A percentile compares a stretch with the other conserved stretches of the same genome.
phyloP scores from a whole-genome alignment of 2,888 invertebrate species.

The Gnatocerus cornutus region DNA sequence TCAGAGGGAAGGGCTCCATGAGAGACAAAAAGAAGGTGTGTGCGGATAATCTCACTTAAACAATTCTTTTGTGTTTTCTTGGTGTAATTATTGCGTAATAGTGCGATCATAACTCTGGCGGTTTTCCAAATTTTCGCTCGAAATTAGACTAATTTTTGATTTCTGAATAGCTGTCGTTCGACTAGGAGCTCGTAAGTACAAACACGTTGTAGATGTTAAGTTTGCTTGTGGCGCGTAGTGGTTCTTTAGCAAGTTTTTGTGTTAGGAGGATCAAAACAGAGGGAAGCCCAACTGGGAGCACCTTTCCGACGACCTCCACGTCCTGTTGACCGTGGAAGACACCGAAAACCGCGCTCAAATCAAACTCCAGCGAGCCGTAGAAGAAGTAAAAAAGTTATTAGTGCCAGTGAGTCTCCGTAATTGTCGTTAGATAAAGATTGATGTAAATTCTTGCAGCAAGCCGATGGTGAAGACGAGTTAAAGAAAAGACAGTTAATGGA shows the following conservation, averaged over 20 bases:
- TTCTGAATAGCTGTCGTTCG: conserved; percentile 37
- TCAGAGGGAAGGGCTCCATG: conserved; percentile 99
- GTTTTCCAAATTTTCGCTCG: conserved; percentile 42
- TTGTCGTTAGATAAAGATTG: too few species aligned
- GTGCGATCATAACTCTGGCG: conserved; percentile 41
- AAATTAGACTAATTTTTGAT: conserved; percentile 47
- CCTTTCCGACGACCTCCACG: conserved; percentile 98
- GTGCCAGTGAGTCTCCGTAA: conserved; percentile 97
- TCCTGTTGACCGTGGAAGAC: conserved; percentile 98
- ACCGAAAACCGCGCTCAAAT: conserved; percentile 96
- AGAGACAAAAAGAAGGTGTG: conserved; percentile 99
- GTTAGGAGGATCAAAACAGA: conserved; percentile 97
- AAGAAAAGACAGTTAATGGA: conserved; percentile 99
- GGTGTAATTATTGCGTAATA: conserved; percentile 23
- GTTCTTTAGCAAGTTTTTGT: conserved; percentile 18
- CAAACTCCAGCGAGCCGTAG: conserved; percentile 96
- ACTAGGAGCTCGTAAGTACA: conserved; percentile 41
- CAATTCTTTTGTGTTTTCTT: conserved; percentile 52
- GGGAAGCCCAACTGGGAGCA: conserved; percentile 99
- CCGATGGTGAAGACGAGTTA: conserved; percentile 99
- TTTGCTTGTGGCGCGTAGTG: neutral
- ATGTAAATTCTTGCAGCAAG: conserved; percentile 93
- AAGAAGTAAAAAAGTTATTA: conserved; percentile 98
- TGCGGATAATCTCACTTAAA: conserved; percentile 52
- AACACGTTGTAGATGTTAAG: neutral